Conservation (phyloP, 2,797 vertebrate species). For the Myripristis jacobus region DNA sequence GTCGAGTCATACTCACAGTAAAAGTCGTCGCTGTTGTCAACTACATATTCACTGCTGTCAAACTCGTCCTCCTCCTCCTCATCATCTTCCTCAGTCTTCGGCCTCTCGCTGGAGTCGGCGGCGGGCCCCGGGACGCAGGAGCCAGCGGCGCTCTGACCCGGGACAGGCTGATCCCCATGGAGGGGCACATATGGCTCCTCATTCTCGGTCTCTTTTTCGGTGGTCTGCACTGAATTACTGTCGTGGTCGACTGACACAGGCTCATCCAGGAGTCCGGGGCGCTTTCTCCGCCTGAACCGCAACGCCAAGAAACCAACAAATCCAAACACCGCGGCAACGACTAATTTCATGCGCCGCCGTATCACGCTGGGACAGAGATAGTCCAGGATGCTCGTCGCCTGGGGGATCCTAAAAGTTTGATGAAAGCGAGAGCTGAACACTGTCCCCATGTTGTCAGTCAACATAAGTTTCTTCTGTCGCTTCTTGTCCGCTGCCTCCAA, state of each 20-base stretch:
- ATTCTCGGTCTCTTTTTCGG: accelerated
- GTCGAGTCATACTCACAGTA: constrained; percentile 87
- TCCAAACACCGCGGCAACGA: too few species aligned
- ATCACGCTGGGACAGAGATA: too few species aligned
- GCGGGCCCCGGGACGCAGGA: not conserved
- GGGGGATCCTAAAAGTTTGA: too few species aligned
- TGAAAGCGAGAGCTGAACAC: too few species aligned
- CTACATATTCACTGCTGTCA: not conserved
- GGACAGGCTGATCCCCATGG: not conserved
- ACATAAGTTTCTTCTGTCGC: too few species aligned
- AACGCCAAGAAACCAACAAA: accelerated
- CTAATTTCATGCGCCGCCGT: too few species aligned
- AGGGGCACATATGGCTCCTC: not conserved
- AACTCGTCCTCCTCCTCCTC: not conserved
- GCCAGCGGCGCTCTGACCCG: not conserved
- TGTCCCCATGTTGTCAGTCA: too few species aligned
- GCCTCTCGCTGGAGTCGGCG: too few species aligned
- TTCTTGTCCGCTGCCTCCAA: too few species aligned
- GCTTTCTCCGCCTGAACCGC: accelerated
- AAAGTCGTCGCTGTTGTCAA: constrained; percentile 53
- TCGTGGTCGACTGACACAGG: accelerated
- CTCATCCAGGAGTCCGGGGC: accelerated
- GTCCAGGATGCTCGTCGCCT: too few species aligned
- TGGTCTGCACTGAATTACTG: accelerated
- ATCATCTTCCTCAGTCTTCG: not conserved